phyloP scores from a whole-genome alignment of 1,140 invertebrate genomes.

The Orius insidiosus region DNA sequence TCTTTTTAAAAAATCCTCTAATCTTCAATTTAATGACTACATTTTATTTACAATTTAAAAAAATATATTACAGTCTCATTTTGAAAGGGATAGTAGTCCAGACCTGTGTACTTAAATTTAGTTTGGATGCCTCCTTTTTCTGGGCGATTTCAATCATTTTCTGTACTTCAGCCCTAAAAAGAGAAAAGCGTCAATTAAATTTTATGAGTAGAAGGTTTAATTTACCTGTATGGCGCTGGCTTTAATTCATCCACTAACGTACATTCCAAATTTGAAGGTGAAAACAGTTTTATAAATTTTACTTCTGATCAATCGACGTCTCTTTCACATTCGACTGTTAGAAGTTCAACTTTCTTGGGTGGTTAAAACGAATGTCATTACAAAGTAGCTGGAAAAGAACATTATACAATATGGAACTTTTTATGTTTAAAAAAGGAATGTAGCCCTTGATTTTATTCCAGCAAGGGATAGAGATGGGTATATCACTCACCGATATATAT shows the following conservation, averaged over 20 bases:
- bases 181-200: neutral
- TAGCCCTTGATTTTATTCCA: too few species aligned
- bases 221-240: slow-evolving; percentile 54
- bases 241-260: slow-evolving; percentile 55
- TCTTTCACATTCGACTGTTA: slow-evolving; percentile 45
- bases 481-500: too few species aligned
- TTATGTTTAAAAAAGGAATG: too few species aligned
- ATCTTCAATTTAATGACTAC: too few species aligned
- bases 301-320: slow-evolving; percentile 50
- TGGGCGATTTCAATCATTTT: slow-evolving; percentile 34
- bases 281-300: slow-evolving; percentile 32
- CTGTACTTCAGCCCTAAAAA: slow-evolving; percentile 39
- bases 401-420: too few species aligned
- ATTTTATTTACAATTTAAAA: too few species aligned
- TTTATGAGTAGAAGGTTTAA: neutral
- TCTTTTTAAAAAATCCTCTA: too few species aligned
- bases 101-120: slow-evolving; percentile 40
- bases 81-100: slow-evolving; percentile 60
- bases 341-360: slow-evolving; percentile 33
- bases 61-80: slow-evolving; percentile 8
- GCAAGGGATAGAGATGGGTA: too few species aligned
- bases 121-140: slow-evolving; percentile 29
- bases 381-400: slow-evolving; percentile 42
- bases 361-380: slow-evolving; percentile 51
- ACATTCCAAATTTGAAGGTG: slow-evolving; percentile 32